phyloP scores from a whole-genome alignment of 2,797 vertebrate species.

The Discoglossus pictus region DNA sequence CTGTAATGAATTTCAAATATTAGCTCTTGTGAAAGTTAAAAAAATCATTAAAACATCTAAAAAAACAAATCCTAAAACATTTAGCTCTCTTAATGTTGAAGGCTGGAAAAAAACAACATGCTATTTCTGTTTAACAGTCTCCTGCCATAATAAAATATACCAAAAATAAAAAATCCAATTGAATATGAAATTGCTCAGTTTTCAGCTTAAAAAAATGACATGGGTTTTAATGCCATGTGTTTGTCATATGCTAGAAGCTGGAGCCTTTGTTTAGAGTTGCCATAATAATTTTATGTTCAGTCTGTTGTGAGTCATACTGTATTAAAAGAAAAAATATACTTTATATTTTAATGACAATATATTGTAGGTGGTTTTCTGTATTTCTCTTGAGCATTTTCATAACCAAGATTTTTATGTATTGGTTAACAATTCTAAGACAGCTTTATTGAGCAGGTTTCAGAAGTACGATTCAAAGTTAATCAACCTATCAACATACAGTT shows the following conservation, averaged over 20 bases:
- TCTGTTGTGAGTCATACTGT: slow-evolving; percentile 31
- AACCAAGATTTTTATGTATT: slow-evolving; percentile 1
- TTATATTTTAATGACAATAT: slow-evolving; percentile 21
- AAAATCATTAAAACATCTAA: too few species aligned
- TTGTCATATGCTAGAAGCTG: slow-evolving; percentile 44
- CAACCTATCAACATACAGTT: too few species aligned
- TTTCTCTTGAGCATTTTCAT: slow-evolving; percentile 8
- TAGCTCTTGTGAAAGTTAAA: too few species aligned
- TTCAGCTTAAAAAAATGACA: slow-evolving; percentile 60
- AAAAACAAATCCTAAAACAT: background rate
- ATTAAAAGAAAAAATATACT: slow-evolving; percentile 27
- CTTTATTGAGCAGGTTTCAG: too few species aligned
- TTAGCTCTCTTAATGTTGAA: background rate
- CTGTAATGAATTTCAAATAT: too few species aligned
- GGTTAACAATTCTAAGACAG: background rate
- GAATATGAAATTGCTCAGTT: slow-evolving; percentile 57
- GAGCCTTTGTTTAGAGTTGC: slow-evolving; percentile 35
- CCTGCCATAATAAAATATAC: slow-evolving; percentile 51
- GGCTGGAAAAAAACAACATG: background rate
- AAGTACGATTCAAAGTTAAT: too few species aligned
- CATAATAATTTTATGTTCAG: slow-evolving; percentile 29
- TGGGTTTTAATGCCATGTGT: slow-evolving; percentile 56
- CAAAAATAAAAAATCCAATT: slow-evolving; percentile 51
- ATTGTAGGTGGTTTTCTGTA: slow-evolving; percentile 8
- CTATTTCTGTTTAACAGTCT: slow-evolving; percentile 53